Evolutionary conservation across 2,113 vertebrate genomes (phyloP).

Genomic region (Bujurquina vittata): DNA sequence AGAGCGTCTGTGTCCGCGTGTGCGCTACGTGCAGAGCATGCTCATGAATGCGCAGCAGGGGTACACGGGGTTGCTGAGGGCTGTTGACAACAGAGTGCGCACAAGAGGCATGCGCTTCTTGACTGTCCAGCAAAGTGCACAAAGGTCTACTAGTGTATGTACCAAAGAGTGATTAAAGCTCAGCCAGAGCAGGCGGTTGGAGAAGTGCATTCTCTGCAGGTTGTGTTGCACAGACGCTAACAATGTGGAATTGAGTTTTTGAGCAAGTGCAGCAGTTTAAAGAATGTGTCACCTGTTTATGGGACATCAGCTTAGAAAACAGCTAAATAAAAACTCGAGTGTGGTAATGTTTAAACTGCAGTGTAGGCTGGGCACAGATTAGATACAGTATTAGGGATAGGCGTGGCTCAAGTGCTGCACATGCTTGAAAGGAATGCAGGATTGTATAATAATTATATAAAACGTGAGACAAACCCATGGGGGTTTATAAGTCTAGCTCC

Average conservation of each 20-base stretch:
- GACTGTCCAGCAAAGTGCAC: not conserved
- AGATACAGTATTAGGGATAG: no score
- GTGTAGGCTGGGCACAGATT: no score
- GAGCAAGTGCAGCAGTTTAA: not conserved
- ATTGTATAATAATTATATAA: not conserved
- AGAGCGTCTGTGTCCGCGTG: not conserved
- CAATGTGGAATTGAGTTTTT: not conserved
- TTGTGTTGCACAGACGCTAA: not conserved
- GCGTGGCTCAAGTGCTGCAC: not conserved
- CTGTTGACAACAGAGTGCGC: slow-evolving; percentile 44
- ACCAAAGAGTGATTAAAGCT: not conserved
- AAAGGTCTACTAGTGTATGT: not conserved
- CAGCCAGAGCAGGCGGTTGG: not conserved
- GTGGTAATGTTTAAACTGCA: slow-evolving; percentile 1
- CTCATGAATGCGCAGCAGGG: not conserved
- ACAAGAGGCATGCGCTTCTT: not conserved
- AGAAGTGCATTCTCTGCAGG: not conserved
- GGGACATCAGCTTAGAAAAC: not conserved
- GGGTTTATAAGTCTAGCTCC: not conserved
- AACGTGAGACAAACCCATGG: not conserved
- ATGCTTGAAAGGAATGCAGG: not conserved
- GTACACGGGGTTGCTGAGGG: not conserved
- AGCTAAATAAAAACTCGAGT: not conserved
- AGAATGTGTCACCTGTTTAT: not conserved
- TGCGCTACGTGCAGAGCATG: slow-evolving; percentile 4